These are phyloP conservation scores for Archaeoteleia sp. DNA, from an alignment of 2,888 invertebrate species.

Conservation along the genomic window DNA sequence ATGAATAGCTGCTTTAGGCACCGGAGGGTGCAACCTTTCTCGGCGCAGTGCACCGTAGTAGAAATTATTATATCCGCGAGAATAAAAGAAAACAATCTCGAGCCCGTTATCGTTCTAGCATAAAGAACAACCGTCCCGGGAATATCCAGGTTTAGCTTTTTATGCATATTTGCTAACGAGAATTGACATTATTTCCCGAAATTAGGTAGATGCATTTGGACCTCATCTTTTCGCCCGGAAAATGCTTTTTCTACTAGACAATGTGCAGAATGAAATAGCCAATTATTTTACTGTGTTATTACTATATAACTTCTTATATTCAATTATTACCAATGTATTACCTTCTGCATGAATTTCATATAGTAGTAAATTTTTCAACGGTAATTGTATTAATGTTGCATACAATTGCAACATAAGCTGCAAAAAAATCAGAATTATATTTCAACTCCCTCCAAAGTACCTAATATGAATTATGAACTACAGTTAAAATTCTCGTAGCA, in stretches of 20 bases:
- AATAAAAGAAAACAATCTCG: slow-evolving; percentile 67
- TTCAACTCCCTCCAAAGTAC: too few species aligned
- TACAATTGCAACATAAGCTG: too few species aligned
- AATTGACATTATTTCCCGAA: slow-evolving; percentile 6
- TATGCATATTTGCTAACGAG: slow-evolving; percentile 18
- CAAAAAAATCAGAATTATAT: too few species aligned
- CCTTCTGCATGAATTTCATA: too few species aligned
- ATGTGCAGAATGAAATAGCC: too few species aligned
- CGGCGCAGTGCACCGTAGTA: slow-evolving; percentile 30
- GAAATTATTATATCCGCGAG: slow-evolving; percentile 62
- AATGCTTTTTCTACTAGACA: background rate
- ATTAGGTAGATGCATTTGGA: background rate
- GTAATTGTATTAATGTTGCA: too few species aligned
- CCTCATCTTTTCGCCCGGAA: background rate
- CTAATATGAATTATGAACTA: too few species aligned
- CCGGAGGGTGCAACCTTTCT: slow-evolving; percentile 41
- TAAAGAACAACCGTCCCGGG: slow-evolving; percentile 49
- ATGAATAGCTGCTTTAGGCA: slow-evolving; percentile 60
- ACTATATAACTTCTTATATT: too few species aligned
- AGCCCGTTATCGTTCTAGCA: slow-evolving; percentile 63
- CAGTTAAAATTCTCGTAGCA: too few species aligned
- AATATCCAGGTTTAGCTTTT: slow-evolving; percentile 46
- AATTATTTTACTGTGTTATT: too few species aligned
- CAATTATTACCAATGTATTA: too few species aligned
- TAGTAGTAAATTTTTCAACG: too few species aligned